Evolutionary conservation across 2,888 invertebrate species (phyloP), one percentile per base, ranked within the genome.

Genomic region (Caenorhabditis macrosperma): DNA sequence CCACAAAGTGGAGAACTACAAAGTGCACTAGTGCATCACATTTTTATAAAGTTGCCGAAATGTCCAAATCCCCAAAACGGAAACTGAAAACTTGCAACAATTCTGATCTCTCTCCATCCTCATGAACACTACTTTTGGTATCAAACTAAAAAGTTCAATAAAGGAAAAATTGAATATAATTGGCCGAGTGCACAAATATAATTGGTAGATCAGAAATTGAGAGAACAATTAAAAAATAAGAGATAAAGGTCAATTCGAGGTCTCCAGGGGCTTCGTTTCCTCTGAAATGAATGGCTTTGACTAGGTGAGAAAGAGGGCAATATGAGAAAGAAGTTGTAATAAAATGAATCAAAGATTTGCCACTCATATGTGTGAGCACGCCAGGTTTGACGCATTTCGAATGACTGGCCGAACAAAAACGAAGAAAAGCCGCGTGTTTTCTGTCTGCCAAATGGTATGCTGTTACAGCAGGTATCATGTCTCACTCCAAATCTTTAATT

Each of bases 371-470:
- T 7, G 22, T 57, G 57, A 57, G 38, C 57, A 38, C 38, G 35
- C 20, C 55, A 33, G 24, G 38, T 57, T 57, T 57, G 57, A 57
- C 57, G 57, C 57, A 57, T 57, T 57, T 55, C 55, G 33, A 33
- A 9, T 38, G 38, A 57, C 35, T 22, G 22, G 38, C 6, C 1
- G 17, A 26, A 26, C 12, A 52, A 26, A 20, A 55, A 35, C 20
- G 50, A 38, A 2, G 46, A 46, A 54, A 54, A 54, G 33, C 33
- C 54, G 30, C 54, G 54, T 54, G 54, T 54, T 54, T 54, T 30
- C 20, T 17, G 26, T 17, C 15, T 17, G 30, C 33, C 30, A 54
- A 54, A 54, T 54, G 54, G 54, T 54, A 54, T 30, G 26, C n/a
- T 2, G 1, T 17, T 9, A 24, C 48, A 24, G 10, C 44, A 44